phyloP scores from a whole-genome alignment of 2,113 vertebrate genomes.

The Pterocles burchelli region DNA sequence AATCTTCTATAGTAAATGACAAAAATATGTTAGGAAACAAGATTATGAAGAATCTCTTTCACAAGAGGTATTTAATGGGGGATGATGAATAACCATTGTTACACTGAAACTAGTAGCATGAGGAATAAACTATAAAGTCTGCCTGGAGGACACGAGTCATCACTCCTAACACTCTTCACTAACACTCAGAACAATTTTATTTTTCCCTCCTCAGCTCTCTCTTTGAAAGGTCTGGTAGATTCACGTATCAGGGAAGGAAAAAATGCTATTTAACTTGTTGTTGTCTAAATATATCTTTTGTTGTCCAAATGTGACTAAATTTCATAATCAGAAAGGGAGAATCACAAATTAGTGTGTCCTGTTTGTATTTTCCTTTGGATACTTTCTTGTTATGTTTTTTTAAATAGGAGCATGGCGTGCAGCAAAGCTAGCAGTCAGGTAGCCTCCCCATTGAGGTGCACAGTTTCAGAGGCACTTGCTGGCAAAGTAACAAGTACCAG shows the following conservation, averaged over 20 bases:
- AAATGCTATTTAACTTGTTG: not conserved
- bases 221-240: not conserved
- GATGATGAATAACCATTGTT: not conserved
- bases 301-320: not conserved
- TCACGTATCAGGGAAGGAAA: not conserved
- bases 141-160: not conserved
- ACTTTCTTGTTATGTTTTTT: not conserved
- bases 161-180: not conserved
- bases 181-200: not conserved
- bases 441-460: not conserved
- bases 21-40: not conserved
- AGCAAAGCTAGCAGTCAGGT: not conserved
- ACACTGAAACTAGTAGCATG: not conserved
- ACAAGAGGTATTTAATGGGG: not conserved
- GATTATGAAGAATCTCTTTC: not conserved
- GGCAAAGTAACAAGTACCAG: not conserved
- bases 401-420: not conserved
- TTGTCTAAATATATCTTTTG: not conserved
- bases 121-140: conserved; percentile 3
- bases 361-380: not conserved
- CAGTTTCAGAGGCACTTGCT: not conserved
- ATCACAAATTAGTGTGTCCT: not conserved
- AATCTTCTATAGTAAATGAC: not conserved
- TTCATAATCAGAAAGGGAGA: not conserved
- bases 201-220: not conserved